Evolutionary conservation across 2,888 invertebrate genomes (phyloP).

Genomic region (Augiades crinisus): DNA sequence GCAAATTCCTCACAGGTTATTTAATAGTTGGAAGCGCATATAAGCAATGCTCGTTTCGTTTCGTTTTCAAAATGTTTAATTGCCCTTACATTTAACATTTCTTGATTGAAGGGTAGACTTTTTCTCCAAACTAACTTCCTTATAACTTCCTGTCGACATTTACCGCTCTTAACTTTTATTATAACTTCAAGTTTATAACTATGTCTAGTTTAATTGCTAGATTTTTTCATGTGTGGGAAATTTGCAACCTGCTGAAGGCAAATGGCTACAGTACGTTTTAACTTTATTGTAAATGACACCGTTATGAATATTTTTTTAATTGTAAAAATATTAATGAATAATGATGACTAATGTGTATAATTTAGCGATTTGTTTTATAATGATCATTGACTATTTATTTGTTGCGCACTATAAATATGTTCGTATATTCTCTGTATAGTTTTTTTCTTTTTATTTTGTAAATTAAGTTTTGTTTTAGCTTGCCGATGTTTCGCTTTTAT

Average conservation of each 20-base stretch:
- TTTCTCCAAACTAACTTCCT: too few species aligned
- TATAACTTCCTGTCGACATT: neutral
- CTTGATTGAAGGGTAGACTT: too few species aligned
- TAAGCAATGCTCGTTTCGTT: too few species aligned
- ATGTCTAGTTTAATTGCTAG: too few species aligned
- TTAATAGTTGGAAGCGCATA: too few species aligned
- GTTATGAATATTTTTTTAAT: slow-evolving; percentile 49
- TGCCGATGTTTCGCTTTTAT: slow-evolving; percentile 59
- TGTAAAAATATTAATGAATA: slow-evolving; percentile 35
- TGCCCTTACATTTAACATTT: too few species aligned
- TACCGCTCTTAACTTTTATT: too few species aligned
- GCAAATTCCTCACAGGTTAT: too few species aligned
- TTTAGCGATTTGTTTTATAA: slow-evolving; percentile 49
- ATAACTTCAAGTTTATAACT: too few species aligned
- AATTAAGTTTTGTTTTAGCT: slow-evolving; percentile 45
- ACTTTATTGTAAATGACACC: slow-evolving; percentile 53
- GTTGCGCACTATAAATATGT: slow-evolving; percentile 45
- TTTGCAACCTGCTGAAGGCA: neutral
- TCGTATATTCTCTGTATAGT: slow-evolving; percentile 48
- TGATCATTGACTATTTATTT: slow-evolving; percentile 63
- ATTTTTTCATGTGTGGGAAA: neutral
- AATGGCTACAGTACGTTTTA: slow-evolving; percentile 26
- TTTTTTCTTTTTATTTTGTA: slow-evolving; percentile 43
- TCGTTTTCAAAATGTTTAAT: too few species aligned
- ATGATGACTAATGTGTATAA: slow-evolving; percentile 52